These are phyloP conservation scores for Tyria jacobaeae DNA, from an alignment of 2,888 invertebrate species.

Conservation along the genomic window DNA sequence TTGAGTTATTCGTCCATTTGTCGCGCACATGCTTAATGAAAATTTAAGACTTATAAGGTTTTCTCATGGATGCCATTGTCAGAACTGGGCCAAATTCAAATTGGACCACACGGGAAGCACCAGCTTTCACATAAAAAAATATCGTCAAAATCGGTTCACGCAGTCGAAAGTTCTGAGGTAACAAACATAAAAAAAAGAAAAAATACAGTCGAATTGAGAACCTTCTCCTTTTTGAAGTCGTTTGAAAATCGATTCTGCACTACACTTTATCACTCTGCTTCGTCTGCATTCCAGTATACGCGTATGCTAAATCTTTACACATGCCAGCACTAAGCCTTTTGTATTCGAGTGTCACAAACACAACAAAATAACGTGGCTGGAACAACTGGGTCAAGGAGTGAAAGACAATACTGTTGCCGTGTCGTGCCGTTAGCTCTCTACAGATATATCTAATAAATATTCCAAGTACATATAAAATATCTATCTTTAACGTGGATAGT, in stretches of 20 bases:
- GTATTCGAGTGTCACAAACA: slow-evolving; percentile 29
- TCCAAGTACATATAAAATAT: neutral
- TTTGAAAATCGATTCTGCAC: neutral
- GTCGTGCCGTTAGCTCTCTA: slow-evolving; percentile 22
- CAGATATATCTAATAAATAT: slow-evolving; percentile 23
- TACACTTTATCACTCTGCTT: neutral
- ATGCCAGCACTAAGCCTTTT: slow-evolving; percentile 16
- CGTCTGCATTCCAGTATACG: neutral
- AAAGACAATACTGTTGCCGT: slow-evolving; percentile 45
- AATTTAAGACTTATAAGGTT: no score
- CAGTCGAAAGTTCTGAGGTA: no score
- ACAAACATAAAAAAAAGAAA: no score
- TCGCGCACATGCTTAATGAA: no score
- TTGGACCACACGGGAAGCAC: no score
- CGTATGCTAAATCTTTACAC: neutral
- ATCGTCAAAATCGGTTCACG: no score
- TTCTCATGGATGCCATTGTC: no score
- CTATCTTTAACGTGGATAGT: neutral
- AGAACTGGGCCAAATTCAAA: no score
- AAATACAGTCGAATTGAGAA: no score
- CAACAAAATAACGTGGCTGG: slow-evolving; percentile 29
- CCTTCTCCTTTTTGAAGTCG: no score
- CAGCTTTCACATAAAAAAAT: no score
- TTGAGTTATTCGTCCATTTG: no score
- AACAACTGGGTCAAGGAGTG: slow-evolving; percentile 53